Base-by-base conservation (phyloP, 1,140 invertebrate genomes). In the Rhizoglyphus robini region DNA sequence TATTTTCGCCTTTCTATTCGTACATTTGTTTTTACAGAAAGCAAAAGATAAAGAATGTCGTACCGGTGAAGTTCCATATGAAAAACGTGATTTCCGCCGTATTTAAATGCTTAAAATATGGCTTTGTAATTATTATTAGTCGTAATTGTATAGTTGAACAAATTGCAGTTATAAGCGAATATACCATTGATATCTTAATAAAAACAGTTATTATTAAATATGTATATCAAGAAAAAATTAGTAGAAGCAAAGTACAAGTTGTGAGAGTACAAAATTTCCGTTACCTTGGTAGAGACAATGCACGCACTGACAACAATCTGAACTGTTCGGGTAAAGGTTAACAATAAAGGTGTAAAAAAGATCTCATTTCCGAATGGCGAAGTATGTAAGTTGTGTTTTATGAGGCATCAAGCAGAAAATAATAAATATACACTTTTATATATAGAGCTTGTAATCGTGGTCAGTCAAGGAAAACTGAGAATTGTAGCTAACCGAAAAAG, bases 41-140 rank as follows among this genome's bases (percentile, higher is more conserved):
- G 29, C 20, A 36, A 20, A 34, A 11, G 46, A 64, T 27, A 30
- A 48, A 23, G 46, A 64, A 18, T 64, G 63, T n/a, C 41, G 47
- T 20, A 49, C 29, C n/a, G 63, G 63, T 48, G 47, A 8, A 34
- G 36, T 51, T 20, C 63, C 41, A 2, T 49, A 49, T 49, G 61
- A 63, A 25, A 41, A 54, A 31, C 61, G 61, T 2, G 13, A 48
- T 3, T 47, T 48, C 15, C n/a, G 36, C 15, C 51, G 61, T 18
- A 63, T 60, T 46, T 60, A 60, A 54, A 27, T 54, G 20, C 8
- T 25, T 8, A 25, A 32, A 54, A 5, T 54, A 25, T 25, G 23
- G 51, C 23, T 32, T 27, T 23, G 15, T 32, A 20, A 54, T 32
- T 54, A 27, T 54, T 8, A 15, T 8, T 32, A 8, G 8, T 54